phyloP scores from a whole-genome alignment of 2,113 vertebrate species.

The Odobenus rosmarus region DNA sequence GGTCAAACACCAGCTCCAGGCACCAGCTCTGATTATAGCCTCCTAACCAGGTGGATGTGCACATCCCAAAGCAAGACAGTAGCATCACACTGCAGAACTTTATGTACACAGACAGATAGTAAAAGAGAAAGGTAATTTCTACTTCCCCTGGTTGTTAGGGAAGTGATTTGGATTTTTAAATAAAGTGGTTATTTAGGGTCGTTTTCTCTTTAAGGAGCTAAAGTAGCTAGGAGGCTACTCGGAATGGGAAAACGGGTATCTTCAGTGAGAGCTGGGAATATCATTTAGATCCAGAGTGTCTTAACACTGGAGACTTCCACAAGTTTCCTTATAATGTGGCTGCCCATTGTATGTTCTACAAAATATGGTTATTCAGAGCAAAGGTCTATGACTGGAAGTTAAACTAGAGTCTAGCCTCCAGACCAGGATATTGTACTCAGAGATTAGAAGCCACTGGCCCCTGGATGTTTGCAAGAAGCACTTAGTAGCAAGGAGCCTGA shows the following conservation, averaged over 20 bases:
- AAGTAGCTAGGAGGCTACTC: not conserved
- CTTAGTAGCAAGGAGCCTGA: not conserved
- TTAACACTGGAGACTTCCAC: not conserved
- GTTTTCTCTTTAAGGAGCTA: not conserved
- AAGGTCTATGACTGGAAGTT: not conserved
- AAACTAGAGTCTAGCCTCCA: not conserved
- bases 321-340: not conserved
- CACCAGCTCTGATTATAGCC: not conserved
- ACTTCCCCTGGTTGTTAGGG: not conserved
- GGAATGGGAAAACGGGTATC: not conserved
- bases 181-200: not conserved
- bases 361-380: slow-evolving; percentile 59
- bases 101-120: not conserved
- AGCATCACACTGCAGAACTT: not conserved
- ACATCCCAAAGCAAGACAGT: not conserved
- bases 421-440: not conserved
- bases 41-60: not conserved
- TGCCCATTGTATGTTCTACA: not conserved
- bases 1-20: not conserved
- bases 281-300: not conserved
- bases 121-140: not conserved
- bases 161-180: not conserved
- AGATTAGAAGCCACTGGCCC: not conserved
- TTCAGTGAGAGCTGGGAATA: not conserved
- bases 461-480: not conserved